A percentile compares a stretch with the other conserved stretches of the same genome.
These are phyloP conservation scores for Nasonia oneida DNA, from an alignment of 2,888 invertebrate genomes.

Conservation along the genomic window DNA sequence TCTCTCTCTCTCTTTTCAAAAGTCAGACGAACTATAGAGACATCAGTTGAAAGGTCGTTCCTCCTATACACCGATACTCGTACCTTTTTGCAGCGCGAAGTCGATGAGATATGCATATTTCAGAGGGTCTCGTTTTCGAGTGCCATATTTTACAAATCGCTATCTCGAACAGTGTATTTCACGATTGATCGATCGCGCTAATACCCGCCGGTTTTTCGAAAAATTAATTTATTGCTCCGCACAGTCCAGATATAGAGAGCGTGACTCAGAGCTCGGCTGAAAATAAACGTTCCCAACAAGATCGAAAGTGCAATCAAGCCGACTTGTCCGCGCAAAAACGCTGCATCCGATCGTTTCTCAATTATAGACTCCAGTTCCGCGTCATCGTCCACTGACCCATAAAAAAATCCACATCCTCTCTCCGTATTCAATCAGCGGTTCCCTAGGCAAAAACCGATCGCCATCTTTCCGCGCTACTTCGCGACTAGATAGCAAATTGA, in stretches of 20 bases:
- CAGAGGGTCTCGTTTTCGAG: not conserved
- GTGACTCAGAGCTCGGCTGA: not conserved
- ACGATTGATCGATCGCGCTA: slow-evolving; percentile 40
- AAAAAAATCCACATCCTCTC: slow-evolving; percentile 17
- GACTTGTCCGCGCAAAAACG: not conserved
- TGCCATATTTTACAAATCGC: slow-evolving; percentile 46
- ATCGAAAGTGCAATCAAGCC: slow-evolving; percentile 5
- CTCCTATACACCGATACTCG: not conserved
- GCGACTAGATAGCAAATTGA: slow-evolving; percentile 56
- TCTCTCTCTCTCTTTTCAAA: not conserved
- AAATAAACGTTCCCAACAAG: not conserved
- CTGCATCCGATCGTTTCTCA: slow-evolving; percentile 8
- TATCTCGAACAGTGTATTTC: slow-evolving; percentile 18
- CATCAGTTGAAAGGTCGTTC: slow-evolving; percentile 45
- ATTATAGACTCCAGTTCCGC: not conserved
- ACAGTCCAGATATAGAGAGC: not conserved
- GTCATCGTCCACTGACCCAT: slow-evolving; percentile 32
- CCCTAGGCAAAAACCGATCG: slow-evolving; percentile 17
- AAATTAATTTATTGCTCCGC: not conserved
- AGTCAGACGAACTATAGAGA: slow-evolving; percentile 38
- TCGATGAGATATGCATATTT: slow-evolving; percentile 23
- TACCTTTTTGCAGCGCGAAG: not conserved
- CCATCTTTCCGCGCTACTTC: slow-evolving; percentile 55
- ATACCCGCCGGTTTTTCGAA: slow-evolving; percentile 9
- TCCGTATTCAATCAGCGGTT: not conserved